phyloP scores from a whole-genome alignment of 1,140 invertebrate species.

The Euglossa dilemma region DNA sequence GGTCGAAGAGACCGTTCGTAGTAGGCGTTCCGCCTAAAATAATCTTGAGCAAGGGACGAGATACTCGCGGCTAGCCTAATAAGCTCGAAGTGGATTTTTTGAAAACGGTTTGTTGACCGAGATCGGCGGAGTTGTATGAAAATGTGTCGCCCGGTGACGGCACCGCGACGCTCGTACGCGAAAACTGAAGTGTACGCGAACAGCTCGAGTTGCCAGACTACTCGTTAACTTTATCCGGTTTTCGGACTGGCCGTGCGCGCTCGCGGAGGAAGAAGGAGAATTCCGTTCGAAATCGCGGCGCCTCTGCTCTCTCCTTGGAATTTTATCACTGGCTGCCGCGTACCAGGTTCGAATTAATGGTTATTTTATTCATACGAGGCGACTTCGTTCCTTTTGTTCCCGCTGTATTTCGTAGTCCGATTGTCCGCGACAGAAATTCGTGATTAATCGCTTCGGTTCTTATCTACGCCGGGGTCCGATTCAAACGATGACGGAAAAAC shows the following conservation, averaged over 20 bases:
- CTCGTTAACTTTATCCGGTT: conserved; percentile 37
- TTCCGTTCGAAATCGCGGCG: conserved; percentile 13
- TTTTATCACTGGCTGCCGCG: conserved; percentile 35
- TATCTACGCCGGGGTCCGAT: conserved; percentile 38
- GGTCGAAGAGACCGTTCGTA: neutral
- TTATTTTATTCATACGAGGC: conserved; percentile 67
- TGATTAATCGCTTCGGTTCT: conserved; percentile 63
- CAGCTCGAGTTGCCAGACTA: conserved; percentile 19
- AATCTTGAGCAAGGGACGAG: neutral
- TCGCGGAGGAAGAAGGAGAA: neutral
- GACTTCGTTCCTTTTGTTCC: conserved; percentile 54
- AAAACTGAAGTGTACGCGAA: conserved; percentile 5
- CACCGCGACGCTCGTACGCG: neutral
- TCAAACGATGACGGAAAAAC: conserved; percentile 52
- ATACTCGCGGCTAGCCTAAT: neutral
- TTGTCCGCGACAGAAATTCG: conserved; percentile 64
- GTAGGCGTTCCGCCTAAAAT: neutral
- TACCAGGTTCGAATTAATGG: conserved; percentile 55
- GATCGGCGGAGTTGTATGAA: neutral
- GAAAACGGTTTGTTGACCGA: neutral
- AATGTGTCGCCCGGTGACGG: conserved; percentile 3
- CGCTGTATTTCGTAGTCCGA: conserved; percentile 56
- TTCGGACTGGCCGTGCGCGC: neutral
- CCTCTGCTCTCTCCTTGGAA: conserved; percentile 24
- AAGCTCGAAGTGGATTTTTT: conserved; percentile 19